These are phyloP conservation scores for Melitaea athalia DNA, from an alignment of 2,888 invertebrate genomes.

Conservation along the genomic window DNA sequence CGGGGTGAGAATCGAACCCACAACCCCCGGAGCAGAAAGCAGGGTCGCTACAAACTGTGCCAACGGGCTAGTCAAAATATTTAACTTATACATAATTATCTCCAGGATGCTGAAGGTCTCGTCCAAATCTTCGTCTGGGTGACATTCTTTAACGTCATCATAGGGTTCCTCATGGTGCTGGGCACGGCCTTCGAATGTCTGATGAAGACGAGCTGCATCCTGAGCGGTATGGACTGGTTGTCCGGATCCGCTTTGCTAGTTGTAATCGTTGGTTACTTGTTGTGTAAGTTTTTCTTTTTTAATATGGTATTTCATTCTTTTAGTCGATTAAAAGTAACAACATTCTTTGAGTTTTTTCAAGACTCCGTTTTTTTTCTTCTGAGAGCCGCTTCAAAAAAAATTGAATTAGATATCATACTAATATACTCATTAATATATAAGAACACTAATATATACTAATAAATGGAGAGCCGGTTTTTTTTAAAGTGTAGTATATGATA, in stretches of 20 bases:
- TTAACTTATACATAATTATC: too few species aligned
- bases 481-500: too few species aligned
- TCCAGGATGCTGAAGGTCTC: constrained; percentile 55
- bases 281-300: constrained; percentile 47
- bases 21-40: too few species aligned
- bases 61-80: too few species aligned
- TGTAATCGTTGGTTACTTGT: constrained; percentile 42
- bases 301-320: not conserved
- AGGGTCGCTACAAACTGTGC: too few species aligned
- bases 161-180: constrained; percentile 46
- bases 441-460: too few species aligned
- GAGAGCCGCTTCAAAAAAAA: too few species aligned
- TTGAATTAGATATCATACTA: too few species aligned
- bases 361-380: not conserved
- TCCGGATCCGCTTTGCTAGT: constrained; percentile 43
- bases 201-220: constrained; percentile 40
- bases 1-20: too few species aligned
- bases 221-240: constrained; percentile 54
- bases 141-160: constrained; percentile 46
- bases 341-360: not conserved
- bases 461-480: too few species aligned
- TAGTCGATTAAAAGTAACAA: not conserved
- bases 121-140: constrained; percentile 57
- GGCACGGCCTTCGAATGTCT: constrained; percentile 46
- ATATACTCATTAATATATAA: too few species aligned